Percentiles rank a stretch among this genome's conserved stretches.
Evolutionary conservation across 2,888 invertebrate species (phyloP).

Genomic region (Clanis bilineata): DNA sequence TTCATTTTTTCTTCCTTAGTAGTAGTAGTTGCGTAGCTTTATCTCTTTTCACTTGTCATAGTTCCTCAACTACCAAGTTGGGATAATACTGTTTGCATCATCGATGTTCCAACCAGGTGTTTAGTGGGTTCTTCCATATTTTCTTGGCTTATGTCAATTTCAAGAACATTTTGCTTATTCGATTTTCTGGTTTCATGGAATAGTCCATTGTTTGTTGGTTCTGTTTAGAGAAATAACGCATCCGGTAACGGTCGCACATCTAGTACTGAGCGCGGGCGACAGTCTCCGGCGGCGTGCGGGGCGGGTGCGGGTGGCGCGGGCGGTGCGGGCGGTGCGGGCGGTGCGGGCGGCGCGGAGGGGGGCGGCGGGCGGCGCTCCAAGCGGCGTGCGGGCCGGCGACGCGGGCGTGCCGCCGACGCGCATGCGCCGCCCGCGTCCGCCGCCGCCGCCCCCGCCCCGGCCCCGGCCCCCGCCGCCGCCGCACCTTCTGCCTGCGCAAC

Average conservation of each 20-base stretch:
- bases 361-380: constrained; percentile 41
- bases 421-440: constrained; percentile 30
- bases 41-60: too few relatives aligned
- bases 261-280: constrained; percentile 61
- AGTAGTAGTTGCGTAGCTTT: too few relatives aligned
- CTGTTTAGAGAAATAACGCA: constrained; percentile 49
- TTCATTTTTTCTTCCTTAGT: too few relatives aligned
- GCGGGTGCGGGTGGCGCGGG: constrained; percentile 29
- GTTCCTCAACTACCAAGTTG: too few relatives aligned
- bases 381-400: constrained; percentile 43
- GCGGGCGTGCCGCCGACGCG: constrained; percentile 37
- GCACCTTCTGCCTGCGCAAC: constrained; percentile 48
- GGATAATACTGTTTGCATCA: too few relatives aligned
- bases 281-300: constrained; percentile 45
- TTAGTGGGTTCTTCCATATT: too few relatives aligned
- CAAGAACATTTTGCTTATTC: neutral
- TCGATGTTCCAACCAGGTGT: too few relatives aligned
- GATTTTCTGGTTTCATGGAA: too few relatives aligned
- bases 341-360: constrained; percentile 31
- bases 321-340: constrained; percentile 24
- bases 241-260: constrained; percentile 56
- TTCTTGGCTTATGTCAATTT: too few relatives aligned
- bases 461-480: constrained; percentile 40
- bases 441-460: too few relatives aligned
- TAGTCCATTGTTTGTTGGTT: too few relatives aligned